Conservation (phyloP, 2,113 vertebrate genomes). For the Poeciliopsis retropinna region DNA sequence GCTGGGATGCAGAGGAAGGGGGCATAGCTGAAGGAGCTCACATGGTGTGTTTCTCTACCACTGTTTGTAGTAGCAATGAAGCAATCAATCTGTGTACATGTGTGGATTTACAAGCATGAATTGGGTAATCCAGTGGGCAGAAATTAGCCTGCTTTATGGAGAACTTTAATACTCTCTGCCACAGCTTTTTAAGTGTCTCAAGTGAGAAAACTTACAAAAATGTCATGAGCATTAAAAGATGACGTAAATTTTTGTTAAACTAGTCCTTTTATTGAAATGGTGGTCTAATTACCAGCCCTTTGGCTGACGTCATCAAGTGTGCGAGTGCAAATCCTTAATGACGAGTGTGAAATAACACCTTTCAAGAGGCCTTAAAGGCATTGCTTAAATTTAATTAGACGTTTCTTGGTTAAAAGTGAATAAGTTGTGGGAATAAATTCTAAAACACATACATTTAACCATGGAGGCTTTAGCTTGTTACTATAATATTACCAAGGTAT, state of each 20-base stretch:
- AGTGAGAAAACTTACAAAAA: constrained; percentile 16
- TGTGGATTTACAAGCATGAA: constrained; percentile 46
- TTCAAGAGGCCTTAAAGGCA: not conserved
- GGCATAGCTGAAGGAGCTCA: constrained; percentile 2
- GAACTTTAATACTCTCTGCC: constrained; percentile 46
- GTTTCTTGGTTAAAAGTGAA: not conserved
- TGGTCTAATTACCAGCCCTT: not conserved
- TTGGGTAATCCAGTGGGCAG: constrained; percentile 58
- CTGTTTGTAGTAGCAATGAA: constrained; percentile 44
- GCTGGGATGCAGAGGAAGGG: constrained; percentile 9
- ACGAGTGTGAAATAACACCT: no score
- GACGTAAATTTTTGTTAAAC: not conserved
- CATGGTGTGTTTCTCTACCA: constrained; percentile 22
- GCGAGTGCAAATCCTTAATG: no score
- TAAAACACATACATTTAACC: not conserved
- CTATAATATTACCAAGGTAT: no score
- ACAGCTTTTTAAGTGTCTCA: constrained; percentile 36
- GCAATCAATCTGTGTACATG: constrained; percentile 15
- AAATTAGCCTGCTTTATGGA: constrained; percentile 60
- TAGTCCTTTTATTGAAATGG: not conserved
- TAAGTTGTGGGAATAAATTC: not conserved
- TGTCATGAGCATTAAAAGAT: not conserved
- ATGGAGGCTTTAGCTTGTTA: not conserved
- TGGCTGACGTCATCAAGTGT: not conserved
- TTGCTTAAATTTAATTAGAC: not conserved